phyloP scores from a whole-genome alignment of 30 jellyfish, hydroid and myxozoan species.

The Clytia hemisphaerica region DNA sequence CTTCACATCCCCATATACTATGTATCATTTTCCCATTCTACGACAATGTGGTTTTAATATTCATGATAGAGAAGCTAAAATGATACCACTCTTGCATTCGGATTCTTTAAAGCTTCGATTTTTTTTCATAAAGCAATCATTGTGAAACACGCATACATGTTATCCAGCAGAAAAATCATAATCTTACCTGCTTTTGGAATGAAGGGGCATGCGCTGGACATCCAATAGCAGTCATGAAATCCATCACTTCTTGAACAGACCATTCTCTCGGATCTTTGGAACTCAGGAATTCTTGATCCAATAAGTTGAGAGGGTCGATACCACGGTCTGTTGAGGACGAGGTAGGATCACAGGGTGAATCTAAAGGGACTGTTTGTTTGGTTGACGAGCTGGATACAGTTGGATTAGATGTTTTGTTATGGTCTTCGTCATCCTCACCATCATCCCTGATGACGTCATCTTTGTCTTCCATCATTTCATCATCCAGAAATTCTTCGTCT shows the following conservation, averaged over 20 bases:
- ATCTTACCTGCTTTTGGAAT: constrained; percentile 77
- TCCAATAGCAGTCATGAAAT: constrained; percentile 92
- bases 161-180: no score
- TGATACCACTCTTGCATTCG: no score
- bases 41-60: no score
- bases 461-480: constrained; percentile 8
- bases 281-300: constrained; percentile 87
- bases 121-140: no score
- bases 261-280: constrained; percentile 95
- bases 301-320: constrained; percentile 82
- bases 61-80: no score
- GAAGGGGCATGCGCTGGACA: constrained; percentile 97
- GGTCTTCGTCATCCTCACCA: constrained; percentile 58
- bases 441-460: not conserved
- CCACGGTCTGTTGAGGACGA: constrained; percentile 96
- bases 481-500: no score
- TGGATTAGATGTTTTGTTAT: constrained; percentile 13
- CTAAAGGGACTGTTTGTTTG: constrained; percentile 43
- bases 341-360: constrained; percentile 95
- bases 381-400: constrained; percentile 32
- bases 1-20: no score
- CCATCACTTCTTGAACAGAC: constrained; percentile 95
- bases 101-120: no score
- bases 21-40: no score
- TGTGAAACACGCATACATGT: no score